phyloP scores from a whole-genome alignment of 2,113 vertebrate genomes.

The Cololabis saira region DNA sequence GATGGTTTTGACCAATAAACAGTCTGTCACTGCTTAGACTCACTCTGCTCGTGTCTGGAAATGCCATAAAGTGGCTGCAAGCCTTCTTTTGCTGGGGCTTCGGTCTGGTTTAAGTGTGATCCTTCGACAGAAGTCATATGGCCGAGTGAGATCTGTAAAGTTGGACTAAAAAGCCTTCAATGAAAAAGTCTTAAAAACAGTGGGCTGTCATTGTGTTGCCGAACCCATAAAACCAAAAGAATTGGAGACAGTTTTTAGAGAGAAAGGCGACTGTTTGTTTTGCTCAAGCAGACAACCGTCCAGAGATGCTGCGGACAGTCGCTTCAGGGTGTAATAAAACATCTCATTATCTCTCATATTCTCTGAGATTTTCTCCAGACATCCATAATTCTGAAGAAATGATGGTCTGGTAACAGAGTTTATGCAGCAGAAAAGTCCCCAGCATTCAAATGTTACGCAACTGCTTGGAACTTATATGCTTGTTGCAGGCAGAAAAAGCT shows the following conservation, averaged over 20 bases:
- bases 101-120: background rate
- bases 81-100: background rate
- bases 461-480: too few species aligned
- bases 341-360: background rate
- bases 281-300: background rate
- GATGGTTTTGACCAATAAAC: constrained; percentile 54
- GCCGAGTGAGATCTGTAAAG: background rate
- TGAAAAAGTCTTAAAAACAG: background rate
- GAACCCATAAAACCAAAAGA: constrained; percentile 1
- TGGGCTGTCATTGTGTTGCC: background rate
- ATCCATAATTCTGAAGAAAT: background rate
- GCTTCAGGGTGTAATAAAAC: background rate
- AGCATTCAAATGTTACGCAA: background rate
- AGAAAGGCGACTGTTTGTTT: background rate
- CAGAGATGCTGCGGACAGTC: background rate
- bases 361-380: background rate
- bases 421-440: background rate
- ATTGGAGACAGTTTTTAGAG: constrained; percentile 20
- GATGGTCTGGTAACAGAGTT: background rate
- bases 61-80: constrained; percentile 34
- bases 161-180: background rate
- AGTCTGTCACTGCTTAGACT: constrained; percentile 31
- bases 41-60: constrained; percentile 54
- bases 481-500: too few species aligned
- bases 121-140: background rate